phyloP scores from a whole-genome alignment of 1,140 invertebrate species.

The Drosophila mauritiana region DNA sequence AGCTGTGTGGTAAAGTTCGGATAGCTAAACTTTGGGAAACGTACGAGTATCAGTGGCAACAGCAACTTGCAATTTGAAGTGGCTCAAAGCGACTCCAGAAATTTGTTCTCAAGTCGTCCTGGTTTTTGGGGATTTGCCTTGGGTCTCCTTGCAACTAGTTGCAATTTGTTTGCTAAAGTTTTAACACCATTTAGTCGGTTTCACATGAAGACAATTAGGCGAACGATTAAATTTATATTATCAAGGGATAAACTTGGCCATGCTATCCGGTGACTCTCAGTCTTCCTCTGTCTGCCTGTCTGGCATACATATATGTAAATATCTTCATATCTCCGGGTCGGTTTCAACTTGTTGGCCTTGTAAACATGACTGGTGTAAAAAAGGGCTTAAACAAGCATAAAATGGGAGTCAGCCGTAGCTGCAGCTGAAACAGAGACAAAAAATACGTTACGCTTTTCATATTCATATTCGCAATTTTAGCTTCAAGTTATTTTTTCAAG shows the following conservation, averaged over 20 bases:
- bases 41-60: conserved; percentile 66
- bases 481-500: conserved; percentile 63
- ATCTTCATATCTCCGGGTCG: conserved; percentile 6
- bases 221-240: conserved; percentile 83
- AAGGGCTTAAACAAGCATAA: neutral
- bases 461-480: conserved; percentile 70
- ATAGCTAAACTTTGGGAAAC: conserved; percentile 64
- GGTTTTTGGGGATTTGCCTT: conserved; percentile 28
- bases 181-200: conserved; percentile 82
- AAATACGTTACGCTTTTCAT: conserved; percentile 41
- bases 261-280: conserved; percentile 3
- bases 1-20: conserved; percentile 56
- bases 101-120: conserved; percentile 74
- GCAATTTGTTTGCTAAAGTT: conserved; percentile 81
- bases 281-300: neutral
- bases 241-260: conserved; percentile 66
- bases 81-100: conserved; percentile 63
- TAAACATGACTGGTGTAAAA: conserved; percentile 18
- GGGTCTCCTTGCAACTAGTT: conserved; percentile 70
- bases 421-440: conserved; percentile 11
- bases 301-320: neutral
- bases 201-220: conserved; percentile 82
- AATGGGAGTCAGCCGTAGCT: neutral
- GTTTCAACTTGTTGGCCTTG: conserved; percentile 58
- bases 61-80: conserved; percentile 71